These are phyloP conservation scores for Amphibalanus amphitrite DNA, from an alignment of 1,140 invertebrate genomes.

Conservation along the genomic window DNA sequence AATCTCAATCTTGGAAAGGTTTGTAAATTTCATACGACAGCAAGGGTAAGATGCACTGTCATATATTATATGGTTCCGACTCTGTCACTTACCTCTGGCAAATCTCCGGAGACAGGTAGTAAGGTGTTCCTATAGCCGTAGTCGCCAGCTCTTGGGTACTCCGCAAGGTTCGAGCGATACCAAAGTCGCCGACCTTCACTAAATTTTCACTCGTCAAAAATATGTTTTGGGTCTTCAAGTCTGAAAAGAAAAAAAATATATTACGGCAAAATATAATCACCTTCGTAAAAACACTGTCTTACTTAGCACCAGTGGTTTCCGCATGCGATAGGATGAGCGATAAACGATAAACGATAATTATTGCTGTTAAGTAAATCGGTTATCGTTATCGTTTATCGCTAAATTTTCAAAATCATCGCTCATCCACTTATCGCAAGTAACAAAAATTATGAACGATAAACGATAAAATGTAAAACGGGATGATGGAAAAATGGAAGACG, in stretches of 20 bases:
- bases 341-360: no score
- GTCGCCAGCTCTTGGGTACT: constrained; percentile 27
- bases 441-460: no score
- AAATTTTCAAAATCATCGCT: no score
- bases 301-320: constrained; percentile 13
- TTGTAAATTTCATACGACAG: background rate
- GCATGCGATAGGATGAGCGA: no score
- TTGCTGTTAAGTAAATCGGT: no score
- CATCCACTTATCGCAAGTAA: no score
- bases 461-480: no score
- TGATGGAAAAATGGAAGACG: no score
- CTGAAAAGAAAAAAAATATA: constrained; percentile 23
- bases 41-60: background rate
- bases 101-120: constrained; percentile 35
- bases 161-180: constrained; percentile 27
- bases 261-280: no score
- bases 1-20: no score
- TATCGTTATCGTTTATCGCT: no score
- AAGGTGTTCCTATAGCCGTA: constrained; percentile 35
- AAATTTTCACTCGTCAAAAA: constrained; percentile 33
- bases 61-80: background rate
- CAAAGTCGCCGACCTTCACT: constrained; percentile 35
- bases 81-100: constrained; percentile 18
- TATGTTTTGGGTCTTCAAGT: constrained; percentile 37
- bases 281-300: no score